These are phyloP conservation scores for Drosophila conformis DNA, from an alignment of 2,888 invertebrate genomes.

Conservation along the genomic window DNA sequence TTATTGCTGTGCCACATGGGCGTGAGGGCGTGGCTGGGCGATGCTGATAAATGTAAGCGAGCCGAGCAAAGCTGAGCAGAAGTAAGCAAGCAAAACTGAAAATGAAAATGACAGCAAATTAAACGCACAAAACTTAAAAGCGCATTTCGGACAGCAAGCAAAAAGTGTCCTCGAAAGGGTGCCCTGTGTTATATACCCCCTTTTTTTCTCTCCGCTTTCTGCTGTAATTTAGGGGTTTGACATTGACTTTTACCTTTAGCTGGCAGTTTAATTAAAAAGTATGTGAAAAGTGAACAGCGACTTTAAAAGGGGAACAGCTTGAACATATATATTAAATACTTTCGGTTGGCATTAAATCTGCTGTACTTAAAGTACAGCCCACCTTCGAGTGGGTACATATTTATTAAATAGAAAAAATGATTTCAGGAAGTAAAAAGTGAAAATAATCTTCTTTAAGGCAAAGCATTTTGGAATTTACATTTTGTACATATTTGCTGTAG, in stretches of 20 bases:
- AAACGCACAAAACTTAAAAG: constrained; percentile 72
- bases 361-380: too few relatives aligned
- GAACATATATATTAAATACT: not conserved
- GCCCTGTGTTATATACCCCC: not conserved
- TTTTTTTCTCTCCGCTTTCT: not conserved
- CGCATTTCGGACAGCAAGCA: constrained; percentile 19
- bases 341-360: not conserved
- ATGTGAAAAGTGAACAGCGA: not conserved
- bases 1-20: constrained; percentile 1
- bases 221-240: constrained; percentile 24
- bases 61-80: not conserved
- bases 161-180: constrained; percentile 19
- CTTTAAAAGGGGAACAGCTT: not conserved
- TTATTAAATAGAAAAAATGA: constrained; percentile 58
- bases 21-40: constrained; percentile 39
- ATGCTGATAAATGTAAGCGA: constrained; percentile 61
- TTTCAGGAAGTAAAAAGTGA: constrained; percentile 35
- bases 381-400: constrained; percentile 48
- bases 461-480: constrained; percentile 19
- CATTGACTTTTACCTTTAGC: constrained; percentile 42
- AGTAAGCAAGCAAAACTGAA: constrained; percentile 46
- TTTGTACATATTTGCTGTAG: constrained; percentile 5
- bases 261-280: constrained; percentile 67
- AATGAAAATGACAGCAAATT: constrained; percentile 75
- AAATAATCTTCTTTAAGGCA: constrained; percentile 49